Percentiles rank a stretch among this genome's conserved stretches.
These are phyloP conservation scores for Loriculus beryllinus DNA, from an alignment of 2,797 vertebrate genomes.

Conservation along the genomic window DNA sequence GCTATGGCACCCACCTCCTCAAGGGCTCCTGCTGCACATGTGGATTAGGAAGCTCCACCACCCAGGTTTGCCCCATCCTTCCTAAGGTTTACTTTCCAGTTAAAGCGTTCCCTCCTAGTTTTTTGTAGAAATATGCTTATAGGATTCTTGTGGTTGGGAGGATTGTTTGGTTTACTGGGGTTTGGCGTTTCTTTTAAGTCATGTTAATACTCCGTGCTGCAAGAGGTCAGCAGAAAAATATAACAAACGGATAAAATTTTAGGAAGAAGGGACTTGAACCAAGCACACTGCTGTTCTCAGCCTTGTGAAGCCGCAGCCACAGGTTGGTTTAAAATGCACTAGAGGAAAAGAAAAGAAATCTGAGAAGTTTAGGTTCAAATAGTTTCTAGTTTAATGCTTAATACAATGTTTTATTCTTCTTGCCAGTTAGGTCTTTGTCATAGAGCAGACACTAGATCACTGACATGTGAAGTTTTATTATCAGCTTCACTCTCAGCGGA, in stretches of 20 bases:
- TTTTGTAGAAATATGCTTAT: rapidly evolving
- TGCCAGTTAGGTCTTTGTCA: background rate
- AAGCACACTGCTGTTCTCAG: background rate
- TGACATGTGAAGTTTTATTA: background rate
- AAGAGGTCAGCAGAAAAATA: background rate
- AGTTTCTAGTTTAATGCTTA: background rate
- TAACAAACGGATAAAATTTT: background rate
- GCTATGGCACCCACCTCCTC: background rate
- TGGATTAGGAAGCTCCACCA: rapidly evolving
- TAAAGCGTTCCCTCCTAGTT: no score
- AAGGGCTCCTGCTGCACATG: background rate
- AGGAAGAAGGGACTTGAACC: background rate
- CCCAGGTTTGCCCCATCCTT: background rate
- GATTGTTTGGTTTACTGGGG: rapidly evolving
- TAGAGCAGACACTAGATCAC: background rate
- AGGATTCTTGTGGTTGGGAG: rapidly evolving
- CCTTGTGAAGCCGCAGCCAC: background rate
- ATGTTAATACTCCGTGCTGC: background rate
- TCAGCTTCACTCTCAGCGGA: background rate
- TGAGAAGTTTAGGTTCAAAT: background rate
- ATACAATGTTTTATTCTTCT: background rate
- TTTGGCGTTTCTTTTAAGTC: background rate
- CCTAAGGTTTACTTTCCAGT: rapidly evolving
- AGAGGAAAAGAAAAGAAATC: background rate
- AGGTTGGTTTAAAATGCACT: background rate